These are phyloP conservation scores for Toxonevra muliebris DNA, from an alignment of 2,888 invertebrate genomes.

Conservation along the genomic window DNA sequence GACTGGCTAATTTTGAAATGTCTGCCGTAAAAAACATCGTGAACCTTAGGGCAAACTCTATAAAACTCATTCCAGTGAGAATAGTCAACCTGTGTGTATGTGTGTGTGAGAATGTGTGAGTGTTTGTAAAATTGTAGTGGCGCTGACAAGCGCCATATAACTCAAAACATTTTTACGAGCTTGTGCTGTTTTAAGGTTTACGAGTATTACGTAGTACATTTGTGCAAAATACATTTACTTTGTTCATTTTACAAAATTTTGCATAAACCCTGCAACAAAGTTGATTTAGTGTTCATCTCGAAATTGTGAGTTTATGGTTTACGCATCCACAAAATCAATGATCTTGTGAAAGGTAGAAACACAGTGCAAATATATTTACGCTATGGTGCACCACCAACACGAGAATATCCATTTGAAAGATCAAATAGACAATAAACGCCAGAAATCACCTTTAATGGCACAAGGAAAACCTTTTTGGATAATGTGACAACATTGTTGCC, in stretches of 20 bases:
- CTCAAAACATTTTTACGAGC: slow-evolving; percentile 57
- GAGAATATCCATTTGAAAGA: slow-evolving; percentile 33
- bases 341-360: slow-evolving; percentile 23
- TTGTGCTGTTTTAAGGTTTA: slow-evolving; percentile 28
- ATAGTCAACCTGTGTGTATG: background rate
- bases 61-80: background rate
- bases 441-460: slow-evolving; percentile 31
- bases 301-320: slow-evolving; percentile 31
- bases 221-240: slow-evolving; percentile 17
- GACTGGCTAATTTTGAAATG: too few species aligned
- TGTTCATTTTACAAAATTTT: slow-evolving; percentile 21
- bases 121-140: slow-evolving; percentile 44
- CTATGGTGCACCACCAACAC: background rate
- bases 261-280: slow-evolving; percentile 42
- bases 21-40: too few species aligned
- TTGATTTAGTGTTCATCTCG: slow-evolving; percentile 34
- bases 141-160: slow-evolving; percentile 59
- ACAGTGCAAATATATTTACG: background rate
- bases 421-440: slow-evolving; percentile 37
- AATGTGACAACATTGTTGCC: slow-evolving; percentile 35
- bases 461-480: slow-evolving; percentile 16
- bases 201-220: slow-evolving; percentile 13
- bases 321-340: slow-evolving; percentile 33
- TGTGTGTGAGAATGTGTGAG: background rate
- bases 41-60: background rate